Percentiles rank a stretch among this genome's conserved stretches.
These are phyloP conservation scores for Strigops habroptila DNA, from an alignment of 2,113 vertebrate genomes.

Conservation along the genomic window DNA sequence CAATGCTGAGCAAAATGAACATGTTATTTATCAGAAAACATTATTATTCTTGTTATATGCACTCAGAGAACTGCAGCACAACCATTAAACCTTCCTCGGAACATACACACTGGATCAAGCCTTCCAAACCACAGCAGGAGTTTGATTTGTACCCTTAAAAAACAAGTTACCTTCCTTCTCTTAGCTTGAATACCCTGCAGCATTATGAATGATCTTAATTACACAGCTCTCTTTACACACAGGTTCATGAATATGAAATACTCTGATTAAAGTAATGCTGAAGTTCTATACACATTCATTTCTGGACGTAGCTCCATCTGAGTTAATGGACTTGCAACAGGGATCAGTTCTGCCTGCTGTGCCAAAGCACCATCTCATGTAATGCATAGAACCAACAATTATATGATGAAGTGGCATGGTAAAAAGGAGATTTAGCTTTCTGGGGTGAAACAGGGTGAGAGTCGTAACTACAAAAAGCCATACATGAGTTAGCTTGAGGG, in stretches of 20 bases:
- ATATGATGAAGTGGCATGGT: neutral
- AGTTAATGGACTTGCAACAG: neutral
- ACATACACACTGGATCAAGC: neutral
- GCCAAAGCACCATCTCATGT: neutral
- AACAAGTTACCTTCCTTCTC: neutral
- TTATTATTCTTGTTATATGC: neutral
- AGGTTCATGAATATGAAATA: constrained; percentile 9
- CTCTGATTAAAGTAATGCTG: neutral
- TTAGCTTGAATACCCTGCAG: neutral
- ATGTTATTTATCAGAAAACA: neutral
- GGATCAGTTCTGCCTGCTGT: constrained; percentile 1
- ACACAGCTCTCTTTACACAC: neutral
- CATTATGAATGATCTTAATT: constrained; percentile 21
- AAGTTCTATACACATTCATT: constrained; percentile 9
- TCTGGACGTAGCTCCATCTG: neutral
- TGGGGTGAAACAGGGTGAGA: constrained; percentile 15
- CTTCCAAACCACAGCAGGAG: neutral
- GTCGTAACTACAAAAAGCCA: neutral
- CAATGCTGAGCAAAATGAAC: neutral
- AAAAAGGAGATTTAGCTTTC: neutral
- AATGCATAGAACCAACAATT: neutral
- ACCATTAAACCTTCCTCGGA: neutral
- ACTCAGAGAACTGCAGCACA: neutral
- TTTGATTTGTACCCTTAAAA: neutral
- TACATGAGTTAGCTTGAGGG: neutral